Evolutionary conservation across 2,113 vertebrate genomes (phyloP).

Genomic region (Micromys minutus): DNA sequence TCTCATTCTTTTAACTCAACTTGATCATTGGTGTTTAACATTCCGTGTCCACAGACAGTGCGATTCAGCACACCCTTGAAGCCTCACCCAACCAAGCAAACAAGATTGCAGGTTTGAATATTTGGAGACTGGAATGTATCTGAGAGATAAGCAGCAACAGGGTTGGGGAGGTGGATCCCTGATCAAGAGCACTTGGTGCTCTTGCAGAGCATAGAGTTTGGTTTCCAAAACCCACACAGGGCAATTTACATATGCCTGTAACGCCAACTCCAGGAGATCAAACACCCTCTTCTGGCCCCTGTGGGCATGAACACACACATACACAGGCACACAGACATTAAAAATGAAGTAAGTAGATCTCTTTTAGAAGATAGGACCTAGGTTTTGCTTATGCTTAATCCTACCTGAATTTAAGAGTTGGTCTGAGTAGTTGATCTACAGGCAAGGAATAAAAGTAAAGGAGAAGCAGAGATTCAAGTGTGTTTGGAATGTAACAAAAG

Average conservation of each 20-base stretch:
- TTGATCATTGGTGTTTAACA: constrained; percentile 5
- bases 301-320: background rate
- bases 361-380: background rate
- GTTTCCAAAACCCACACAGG: background rate
- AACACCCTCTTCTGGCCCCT: too few relatives aligned
- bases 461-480: background rate
- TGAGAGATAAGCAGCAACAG: background rate
- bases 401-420: background rate
- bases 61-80: background rate
- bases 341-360: background rate
- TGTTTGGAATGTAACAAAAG: background rate
- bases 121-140: background rate
- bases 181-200: background rate
- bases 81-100: constrained; percentile 37
- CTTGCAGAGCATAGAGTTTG: background rate
- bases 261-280: background rate
- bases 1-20: constrained; percentile 27
- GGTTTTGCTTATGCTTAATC: background rate
- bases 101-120: background rate
- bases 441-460: background rate
- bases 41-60: background rate
- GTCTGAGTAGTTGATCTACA: background rate
- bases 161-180: background rate
- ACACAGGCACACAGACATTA: background rate
- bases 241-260: background rate